Evolutionary conservation across 1,140 invertebrate species (phyloP), one percentile per base, ranked within the genome.

Genomic region (Sycobia sp.): DNA sequence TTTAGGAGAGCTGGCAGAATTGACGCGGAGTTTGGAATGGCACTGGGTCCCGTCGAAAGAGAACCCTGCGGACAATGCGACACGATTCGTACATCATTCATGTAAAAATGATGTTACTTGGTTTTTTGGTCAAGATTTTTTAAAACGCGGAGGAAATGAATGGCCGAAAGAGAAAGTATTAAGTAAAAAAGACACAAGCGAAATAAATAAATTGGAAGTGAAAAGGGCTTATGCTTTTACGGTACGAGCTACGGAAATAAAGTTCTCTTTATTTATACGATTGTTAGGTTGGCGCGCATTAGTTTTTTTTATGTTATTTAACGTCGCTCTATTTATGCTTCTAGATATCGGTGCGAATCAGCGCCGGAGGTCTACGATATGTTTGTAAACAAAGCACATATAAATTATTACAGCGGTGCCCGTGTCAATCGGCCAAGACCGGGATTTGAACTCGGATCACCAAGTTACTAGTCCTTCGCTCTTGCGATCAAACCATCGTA

Each of bases 11-110:
- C 78, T 82, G 16, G 62, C 70, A 22, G 55, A 58, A 16, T 38
- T 60, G n/a, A 61, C 71, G 11, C 36, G 58, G 5, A 25, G 38
- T 2, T 32, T 54, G 14, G 58, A 76, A 23, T 85, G 82, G 84
- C 14, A 36, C 23, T 76, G 84, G 66, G 73, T 84, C 1, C 39
- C 56, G 13, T 70, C 77, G 1, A 41, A 53, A 20, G 51, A 77
- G 1, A 84, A 84, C 69, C 78, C 80, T 32, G 79, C 79, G 3
- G 82, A 85, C 50, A 32, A 36, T 14, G 25, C 23, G 23, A 50
- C 27, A 16, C 23, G 32, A 34, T n/a, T n/a, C n/a, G 32, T 34
- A 7, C 5, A 39, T 8, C 3, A 16, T 3, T 3, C 14, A n/a
- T 2, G 3, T 8, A 4, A 2, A n/a, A 7, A 25, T 7, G n/a